Evolutionary conservation across 2,888 invertebrate genomes (phyloP).

Genomic region (Conistra vaccinii): DNA sequence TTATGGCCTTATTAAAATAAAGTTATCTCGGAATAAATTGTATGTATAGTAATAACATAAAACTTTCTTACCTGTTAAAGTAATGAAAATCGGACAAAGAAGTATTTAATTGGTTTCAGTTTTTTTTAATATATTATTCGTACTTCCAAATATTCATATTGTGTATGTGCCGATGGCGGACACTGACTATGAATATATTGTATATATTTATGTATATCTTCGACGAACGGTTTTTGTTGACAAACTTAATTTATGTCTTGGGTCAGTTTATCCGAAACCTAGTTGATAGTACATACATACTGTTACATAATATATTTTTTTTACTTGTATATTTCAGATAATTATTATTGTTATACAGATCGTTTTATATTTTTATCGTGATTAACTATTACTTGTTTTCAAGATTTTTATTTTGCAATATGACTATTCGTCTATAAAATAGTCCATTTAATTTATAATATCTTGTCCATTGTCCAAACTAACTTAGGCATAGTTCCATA

Average conservation of each 20-base stretch:
- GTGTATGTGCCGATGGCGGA: slow-evolving; percentile 37
- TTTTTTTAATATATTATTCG: slow-evolving; percentile 48
- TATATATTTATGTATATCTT: slow-evolving; percentile 59
- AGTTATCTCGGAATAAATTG: slow-evolving; percentile 71
- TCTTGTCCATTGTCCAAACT: slow-evolving; percentile 90
- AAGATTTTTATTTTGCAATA: slow-evolving; percentile 80
- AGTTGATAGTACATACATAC: slow-evolving; percentile 83
- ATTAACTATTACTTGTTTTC: slow-evolving; percentile 84
- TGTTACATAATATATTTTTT: slow-evolving; percentile 88
- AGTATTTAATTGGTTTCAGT: slow-evolving; percentile 62
- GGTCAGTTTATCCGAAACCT: slow-evolving; percentile 77
- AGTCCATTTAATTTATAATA: slow-evolving; percentile 86
- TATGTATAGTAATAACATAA: slow-evolving; percentile 71
- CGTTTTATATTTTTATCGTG: slow-evolving; percentile 88
- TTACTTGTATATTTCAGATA: slow-evolving; percentile 89
- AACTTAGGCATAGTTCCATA: slow-evolving; percentile 89
- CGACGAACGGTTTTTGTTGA: slow-evolving; percentile 70
- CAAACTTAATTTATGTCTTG: slow-evolving; percentile 69
- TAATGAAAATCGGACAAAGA: slow-evolving; percentile 67
- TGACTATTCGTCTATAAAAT: slow-evolving; percentile 78
- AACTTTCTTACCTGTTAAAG: slow-evolving; percentile 71
- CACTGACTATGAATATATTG: slow-evolving; percentile 50
- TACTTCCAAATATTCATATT: slow-evolving; percentile 48
- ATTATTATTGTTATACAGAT: slow-evolving; percentile 89
- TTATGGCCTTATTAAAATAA: slow-evolving; percentile 83